Evolutionary conservation across 2,113 vertebrate species (phyloP).

Genomic region (Chamaea fasciata): DNA sequence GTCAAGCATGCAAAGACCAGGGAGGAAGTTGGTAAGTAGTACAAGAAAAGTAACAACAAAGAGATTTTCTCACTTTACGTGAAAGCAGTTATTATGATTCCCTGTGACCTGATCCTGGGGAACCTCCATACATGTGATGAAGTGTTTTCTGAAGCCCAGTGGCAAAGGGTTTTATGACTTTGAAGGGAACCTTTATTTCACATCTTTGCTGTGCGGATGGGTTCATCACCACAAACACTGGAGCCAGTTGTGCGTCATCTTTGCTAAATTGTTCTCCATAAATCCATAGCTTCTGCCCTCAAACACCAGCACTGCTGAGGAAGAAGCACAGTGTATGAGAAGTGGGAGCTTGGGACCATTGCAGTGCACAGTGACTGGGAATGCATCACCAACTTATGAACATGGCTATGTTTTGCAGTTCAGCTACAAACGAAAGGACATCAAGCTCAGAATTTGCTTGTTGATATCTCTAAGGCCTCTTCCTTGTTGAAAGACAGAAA

Average conservation of each 20-base stretch:
- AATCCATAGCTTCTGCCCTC: background rate
- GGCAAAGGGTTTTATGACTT: background rate
- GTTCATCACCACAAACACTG: background rate
- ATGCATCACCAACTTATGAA: accelerated
- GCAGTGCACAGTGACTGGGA: background rate
- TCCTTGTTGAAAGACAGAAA: background rate
- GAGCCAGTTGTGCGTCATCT: background rate
- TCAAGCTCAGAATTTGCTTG: background rate
- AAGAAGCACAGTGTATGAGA: background rate
- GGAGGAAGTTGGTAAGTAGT: conserved; percentile 96
- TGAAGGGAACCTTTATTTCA: background rate
- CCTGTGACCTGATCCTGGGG: background rate
- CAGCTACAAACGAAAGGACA: background rate
- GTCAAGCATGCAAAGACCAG: conserved; percentile 88
- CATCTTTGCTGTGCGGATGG: background rate
- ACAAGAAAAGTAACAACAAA: background rate
- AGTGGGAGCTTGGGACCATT: background rate
- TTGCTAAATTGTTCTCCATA: background rate
- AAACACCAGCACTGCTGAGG: background rate
- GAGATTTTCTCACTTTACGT: conserved; percentile 1
- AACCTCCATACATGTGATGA: background rate
- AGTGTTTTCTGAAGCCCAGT: background rate
- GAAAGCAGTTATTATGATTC: background rate
- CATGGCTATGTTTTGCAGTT: background rate
- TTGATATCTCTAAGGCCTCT: background rate